Evolutionary conservation across 2,797 vertebrate species (phyloP).

Genomic region (Lithobates pipiens): DNA sequence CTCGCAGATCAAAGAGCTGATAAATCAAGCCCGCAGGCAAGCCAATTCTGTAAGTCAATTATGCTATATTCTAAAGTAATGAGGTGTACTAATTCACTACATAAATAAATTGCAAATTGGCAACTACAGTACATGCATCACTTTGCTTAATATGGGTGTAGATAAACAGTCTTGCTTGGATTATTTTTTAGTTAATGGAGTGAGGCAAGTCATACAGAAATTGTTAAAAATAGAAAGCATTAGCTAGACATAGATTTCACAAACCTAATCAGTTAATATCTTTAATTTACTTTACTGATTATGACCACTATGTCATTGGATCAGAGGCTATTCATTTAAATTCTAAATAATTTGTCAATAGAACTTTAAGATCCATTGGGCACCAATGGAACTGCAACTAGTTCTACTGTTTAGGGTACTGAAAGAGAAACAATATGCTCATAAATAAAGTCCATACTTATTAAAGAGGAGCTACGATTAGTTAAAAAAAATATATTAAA

Average conservation of each 20-base stretch:
- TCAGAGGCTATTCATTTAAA: neutral
- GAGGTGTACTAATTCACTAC: neutral
- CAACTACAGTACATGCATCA: neutral
- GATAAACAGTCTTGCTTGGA: neutral
- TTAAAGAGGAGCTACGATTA: too few relatives aligned
- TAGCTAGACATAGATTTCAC: neutral
- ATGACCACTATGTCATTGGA: neutral
- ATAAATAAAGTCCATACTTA: neutral
- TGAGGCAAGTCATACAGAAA: neutral
- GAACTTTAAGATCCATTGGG: neutral
- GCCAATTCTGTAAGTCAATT: constrained; percentile 90
- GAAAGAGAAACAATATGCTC: neutral
- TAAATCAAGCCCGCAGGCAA: constrained; percentile 97
- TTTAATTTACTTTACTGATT: neutral
- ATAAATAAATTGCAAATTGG: neutral
- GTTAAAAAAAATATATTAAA: too few relatives aligned
- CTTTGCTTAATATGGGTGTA: neutral
- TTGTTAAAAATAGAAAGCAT: neutral
- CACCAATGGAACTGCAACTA: neutral
- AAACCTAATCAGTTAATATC: neutral
- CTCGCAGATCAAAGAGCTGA: constrained; percentile 97
- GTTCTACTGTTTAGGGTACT: neutral
- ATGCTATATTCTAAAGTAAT: neutral
- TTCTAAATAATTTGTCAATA: neutral
- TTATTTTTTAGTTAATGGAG: neutral